Evolutionary conservation across 2,113 vertebrate genomes (phyloP).

Genomic region (Axis porcinus): DNA sequence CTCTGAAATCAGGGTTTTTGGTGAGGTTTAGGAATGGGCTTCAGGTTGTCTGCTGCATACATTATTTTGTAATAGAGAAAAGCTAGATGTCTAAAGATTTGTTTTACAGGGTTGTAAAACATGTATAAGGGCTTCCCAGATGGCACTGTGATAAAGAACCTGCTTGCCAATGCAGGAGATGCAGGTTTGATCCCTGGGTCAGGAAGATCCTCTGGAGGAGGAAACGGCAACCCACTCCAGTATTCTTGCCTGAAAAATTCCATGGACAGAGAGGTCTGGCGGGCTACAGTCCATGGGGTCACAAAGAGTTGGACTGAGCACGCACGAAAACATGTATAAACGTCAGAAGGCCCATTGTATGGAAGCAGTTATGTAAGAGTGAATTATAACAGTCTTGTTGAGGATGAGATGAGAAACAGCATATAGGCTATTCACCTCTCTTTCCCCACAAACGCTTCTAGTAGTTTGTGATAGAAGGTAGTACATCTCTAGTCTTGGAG

Average conservation of each 20-base stretch:
- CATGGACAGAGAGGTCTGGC: background rate
- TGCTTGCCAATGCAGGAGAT: background rate
- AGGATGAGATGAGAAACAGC: background rate
- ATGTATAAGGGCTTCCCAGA: background rate
- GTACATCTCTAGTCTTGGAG: background rate
- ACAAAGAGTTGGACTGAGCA: background rate
- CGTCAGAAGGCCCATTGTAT: background rate
- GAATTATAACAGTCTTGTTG: background rate
- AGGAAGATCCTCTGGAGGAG: background rate
- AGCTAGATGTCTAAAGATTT: background rate
- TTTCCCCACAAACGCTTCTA: background rate
- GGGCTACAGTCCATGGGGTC: background rate
- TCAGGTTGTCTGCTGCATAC: background rate
- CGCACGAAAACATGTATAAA: background rate
- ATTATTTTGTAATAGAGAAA: conserved; percentile 14
- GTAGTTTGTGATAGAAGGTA: background rate
- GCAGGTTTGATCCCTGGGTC: background rate
- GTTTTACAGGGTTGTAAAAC: conserved; percentile 14
- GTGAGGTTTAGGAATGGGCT: background rate
- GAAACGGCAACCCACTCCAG: background rate
- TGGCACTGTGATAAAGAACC: background rate
- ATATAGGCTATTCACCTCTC: background rate
- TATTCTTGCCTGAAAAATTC: background rate
- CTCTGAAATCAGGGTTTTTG: background rate
- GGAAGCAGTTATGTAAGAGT: background rate